These are phyloP conservation scores for Channa argus DNA, from an alignment of 2,113 vertebrate species.

Conservation along the genomic window DNA sequence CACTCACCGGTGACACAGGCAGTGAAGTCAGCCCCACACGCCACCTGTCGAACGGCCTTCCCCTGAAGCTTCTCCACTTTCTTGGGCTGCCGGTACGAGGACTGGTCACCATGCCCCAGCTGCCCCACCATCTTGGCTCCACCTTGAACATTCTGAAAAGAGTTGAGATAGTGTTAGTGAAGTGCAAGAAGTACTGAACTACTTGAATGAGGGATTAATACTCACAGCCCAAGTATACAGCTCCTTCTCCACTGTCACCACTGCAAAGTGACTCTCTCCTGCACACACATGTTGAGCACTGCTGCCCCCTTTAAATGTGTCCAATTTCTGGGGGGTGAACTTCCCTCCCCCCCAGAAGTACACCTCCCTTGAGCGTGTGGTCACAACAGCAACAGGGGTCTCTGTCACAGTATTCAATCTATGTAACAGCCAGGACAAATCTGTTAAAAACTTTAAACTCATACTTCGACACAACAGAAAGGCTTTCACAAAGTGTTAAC, in stretches of 20 bases:
- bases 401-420: slow-evolving; percentile 92
- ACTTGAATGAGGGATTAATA: slow-evolving; percentile 8
- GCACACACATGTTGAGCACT: slow-evolving; percentile 96
- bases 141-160: slow-evolving; percentile 92
- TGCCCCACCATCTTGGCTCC: slow-evolving; percentile 97
- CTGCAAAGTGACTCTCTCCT: slow-evolving; percentile 97
- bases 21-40: slow-evolving; percentile 96
- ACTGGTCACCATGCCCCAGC: slow-evolving; percentile 95
- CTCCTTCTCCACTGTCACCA: slow-evolving; percentile 98
- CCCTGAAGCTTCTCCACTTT: slow-evolving; percentile 95
- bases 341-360: slow-evolving; percentile 99
- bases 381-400: slow-evolving; percentile 94
- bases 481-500: not conserved
- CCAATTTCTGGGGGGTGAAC: slow-evolving; percentile 96
- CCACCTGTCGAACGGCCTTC: slow-evolving; percentile 94
- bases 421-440: not conserved
- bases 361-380: slow-evolving; percentile 94
- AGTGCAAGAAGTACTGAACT: not conserved
- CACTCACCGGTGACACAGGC: slow-evolving; percentile 92
- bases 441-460: not conserved
- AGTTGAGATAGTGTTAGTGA: slow-evolving; percentile 7
- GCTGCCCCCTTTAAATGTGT: slow-evolving; percentile 95
- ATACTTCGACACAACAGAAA: not conserved
- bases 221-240: slow-evolving; percentile 99
- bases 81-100: slow-evolving; percentile 95